Evolutionary conservation across 2,888 invertebrate species (phyloP), one percentile per base, ranked within the genome.

Genomic region (Drosophila multiciliata): DNA sequence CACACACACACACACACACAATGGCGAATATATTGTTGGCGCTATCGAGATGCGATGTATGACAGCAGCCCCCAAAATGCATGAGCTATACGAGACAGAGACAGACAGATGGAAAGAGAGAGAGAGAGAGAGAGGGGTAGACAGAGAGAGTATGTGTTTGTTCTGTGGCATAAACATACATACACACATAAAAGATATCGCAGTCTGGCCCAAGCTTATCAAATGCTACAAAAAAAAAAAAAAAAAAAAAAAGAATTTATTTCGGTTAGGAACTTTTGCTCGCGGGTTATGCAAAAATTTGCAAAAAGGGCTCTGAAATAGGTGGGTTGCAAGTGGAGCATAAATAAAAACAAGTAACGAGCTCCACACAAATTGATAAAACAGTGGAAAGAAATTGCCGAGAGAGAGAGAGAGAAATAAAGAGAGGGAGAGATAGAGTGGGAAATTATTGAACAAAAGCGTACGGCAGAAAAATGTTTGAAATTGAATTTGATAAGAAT

Each of bases 211-310:
- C 75, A 61, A 78, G 85, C 87, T 89, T 88, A 89, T 88, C 89
- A 85, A 87, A 80, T 87, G 85, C 6, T 29, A 29, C 75, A 85
- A 84, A 87, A 85, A 83, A 87, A 80, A 80, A 85, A 83, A 87
- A 80, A 80, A 0, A 29, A 23, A 23, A 23, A 23, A 1, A 23
- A 23, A 71, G 82, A 87, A 87, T 87, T 87, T 89, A 87, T 83
- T 87, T 88, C 81, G 80, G 80, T 87, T 87, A 89, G 88, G 79
- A 85, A 87, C 83, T 85, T 87, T 84, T 75, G 87, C 85, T 85
- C 85, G 87, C 89, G 87, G 89, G 83, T 78, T 90, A 88, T 89
- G 88, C 85, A 83, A 89, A 89, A 89, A 79, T 89, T 75, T 70
- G 73, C 73, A 87, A 78, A 77, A 72, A 73, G 72, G 75, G 67